Base-by-base conservation (phyloP, 2,113 vertebrate species). In the Cololabis saira region DNA sequence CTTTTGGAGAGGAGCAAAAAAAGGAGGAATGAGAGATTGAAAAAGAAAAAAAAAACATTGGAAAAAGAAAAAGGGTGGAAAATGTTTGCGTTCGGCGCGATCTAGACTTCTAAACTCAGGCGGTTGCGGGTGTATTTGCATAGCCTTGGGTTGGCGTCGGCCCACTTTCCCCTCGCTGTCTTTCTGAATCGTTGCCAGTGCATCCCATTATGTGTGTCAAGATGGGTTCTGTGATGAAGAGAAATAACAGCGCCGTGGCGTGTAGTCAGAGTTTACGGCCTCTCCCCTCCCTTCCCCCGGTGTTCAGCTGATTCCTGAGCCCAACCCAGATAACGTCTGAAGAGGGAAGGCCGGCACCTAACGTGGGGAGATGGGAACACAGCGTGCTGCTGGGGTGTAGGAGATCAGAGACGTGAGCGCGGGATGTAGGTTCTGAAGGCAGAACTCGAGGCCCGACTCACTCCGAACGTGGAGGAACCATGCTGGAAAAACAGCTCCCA, bases 131-230 rank as follows among this genome's bases (percentile, higher is more conserved):
- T 82, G 83, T 86, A 91, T 92, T 91, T 90, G 90, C 90, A 89
- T 88, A 85, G 91, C 90, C 90, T 80, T 30, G 63, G 88, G 86
- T 90, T 91, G 89, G 86, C 84, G 77, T 72, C 89, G 87, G 82
- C 89, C 84, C 91, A 88, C 89, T 90, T 87, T 83, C 67, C 84
- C 71, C 71, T 82, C 48, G 45, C 83, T 52, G 84, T 85, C 87
- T 88, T 70, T 82, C 80, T 89, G 80, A 87, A 71, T 74, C 76
- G 51, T 76, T 82, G 88, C 87, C 89, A 89, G 85, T 82, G 83
- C 81, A 88, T 90, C 90, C 88, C 82, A 83, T 91, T 90, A 91
- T 92, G 89, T 88, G 87, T 89, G 87, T 91, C 86, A 83, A 87
- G 69, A 76, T 86, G 51, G 81, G 64, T 83, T 89, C 82, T 81